Evolutionary conservation across 1,140 invertebrate species (phyloP).

Genomic region (Steinernema feltiae): DNA sequence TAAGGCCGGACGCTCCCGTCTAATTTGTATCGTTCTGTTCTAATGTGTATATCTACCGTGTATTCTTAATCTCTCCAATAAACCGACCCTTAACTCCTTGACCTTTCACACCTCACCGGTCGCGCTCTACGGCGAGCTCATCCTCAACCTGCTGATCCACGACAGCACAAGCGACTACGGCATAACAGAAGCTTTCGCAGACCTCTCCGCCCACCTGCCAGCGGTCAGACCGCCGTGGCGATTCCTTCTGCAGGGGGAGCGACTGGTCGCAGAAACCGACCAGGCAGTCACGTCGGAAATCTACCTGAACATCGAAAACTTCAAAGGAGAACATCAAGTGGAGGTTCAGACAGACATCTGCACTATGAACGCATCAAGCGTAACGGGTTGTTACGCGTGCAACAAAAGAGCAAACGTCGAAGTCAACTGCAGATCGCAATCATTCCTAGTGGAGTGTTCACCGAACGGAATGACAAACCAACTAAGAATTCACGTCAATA

Average conservation of each 20-base stretch:
- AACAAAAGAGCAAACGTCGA: background rate
- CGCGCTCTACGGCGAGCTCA: too few species aligned
- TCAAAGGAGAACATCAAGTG: background rate
- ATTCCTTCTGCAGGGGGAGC: background rate
- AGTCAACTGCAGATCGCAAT: background rate
- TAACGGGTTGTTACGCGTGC: background rate
- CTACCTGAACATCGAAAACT: background rate
- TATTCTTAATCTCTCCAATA: too few species aligned
- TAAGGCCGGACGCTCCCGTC: too few species aligned
- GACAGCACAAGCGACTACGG: too few species aligned
- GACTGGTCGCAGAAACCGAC: background rate
- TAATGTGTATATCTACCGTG: too few species aligned
- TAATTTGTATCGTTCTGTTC: too few species aligned
- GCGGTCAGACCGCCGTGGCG: background rate
- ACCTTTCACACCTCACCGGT: too few species aligned
- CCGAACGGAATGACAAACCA: background rate
- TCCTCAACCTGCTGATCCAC: too few species aligned
- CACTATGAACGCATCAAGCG: background rate
- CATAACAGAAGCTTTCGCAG: background rate
- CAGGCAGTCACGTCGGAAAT: background rate
- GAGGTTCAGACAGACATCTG: background rate
- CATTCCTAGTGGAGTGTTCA: background rate
- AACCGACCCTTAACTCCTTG: too few species aligned
- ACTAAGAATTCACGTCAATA: background rate
- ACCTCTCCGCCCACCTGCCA: background rate